These are phyloP conservation scores for Cecidostiba fungosa DNA, from an alignment of 2,888 invertebrate species.

Conservation along the genomic window DNA sequence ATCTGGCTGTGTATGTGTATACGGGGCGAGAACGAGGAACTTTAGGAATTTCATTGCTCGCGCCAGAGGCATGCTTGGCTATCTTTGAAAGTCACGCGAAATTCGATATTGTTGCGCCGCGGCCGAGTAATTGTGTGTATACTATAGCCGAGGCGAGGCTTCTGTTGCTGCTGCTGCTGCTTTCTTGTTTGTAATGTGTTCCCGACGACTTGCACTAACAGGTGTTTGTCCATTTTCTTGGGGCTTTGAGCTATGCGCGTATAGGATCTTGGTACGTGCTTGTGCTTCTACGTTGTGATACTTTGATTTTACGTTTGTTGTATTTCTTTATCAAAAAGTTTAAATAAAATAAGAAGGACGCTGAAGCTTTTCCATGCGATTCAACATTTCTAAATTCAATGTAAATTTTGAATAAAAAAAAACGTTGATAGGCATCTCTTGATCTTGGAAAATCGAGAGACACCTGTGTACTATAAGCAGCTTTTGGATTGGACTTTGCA, in stretches of 20 bases:
- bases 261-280: too few relatives aligned
- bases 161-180: neutral
- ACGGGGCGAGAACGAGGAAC: slow-evolving; percentile 42
- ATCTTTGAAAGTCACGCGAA: slow-evolving; percentile 59
- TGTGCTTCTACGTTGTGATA: too few relatives aligned
- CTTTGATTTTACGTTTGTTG: too few relatives aligned
- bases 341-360: too few relatives aligned
- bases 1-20: slow-evolving; percentile 32
- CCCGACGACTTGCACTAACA: neutral
- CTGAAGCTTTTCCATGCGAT: too few relatives aligned
- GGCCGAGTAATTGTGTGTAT: neutral
- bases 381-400: too few relatives aligned
- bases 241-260: neutral
- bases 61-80: slow-evolving; percentile 29
- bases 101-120: slow-evolving; percentile 37
- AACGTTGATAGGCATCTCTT: too few relatives aligned
- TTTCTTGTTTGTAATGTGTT: neutral
- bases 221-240: neutral
- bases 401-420: too few relatives aligned
- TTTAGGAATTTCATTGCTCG: slow-evolving; percentile 57
- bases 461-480: too few relatives aligned
- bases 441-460: too few relatives aligned
- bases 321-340: too few relatives aligned
- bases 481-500: too few relatives aligned
- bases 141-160: neutral